These are phyloP conservation scores for Spodoptera litura DNA, from an alignment of 1,140 invertebrate genomes.

Conservation along the genomic window DNA sequence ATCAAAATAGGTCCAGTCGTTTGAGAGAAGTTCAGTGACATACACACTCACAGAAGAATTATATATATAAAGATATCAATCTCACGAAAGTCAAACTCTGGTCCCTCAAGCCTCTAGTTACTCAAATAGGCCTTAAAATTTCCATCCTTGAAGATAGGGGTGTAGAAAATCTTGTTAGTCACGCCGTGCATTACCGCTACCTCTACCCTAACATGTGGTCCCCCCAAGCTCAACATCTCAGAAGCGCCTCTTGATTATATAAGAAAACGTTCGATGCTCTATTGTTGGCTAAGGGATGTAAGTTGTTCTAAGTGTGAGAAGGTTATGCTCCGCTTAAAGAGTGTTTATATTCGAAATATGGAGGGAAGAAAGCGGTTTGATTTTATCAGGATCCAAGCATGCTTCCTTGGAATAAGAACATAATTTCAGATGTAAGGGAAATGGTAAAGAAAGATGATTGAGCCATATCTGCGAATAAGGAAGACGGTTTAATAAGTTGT, in stretches of 20 bases:
- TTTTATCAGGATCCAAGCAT: conserved; percentile 21
- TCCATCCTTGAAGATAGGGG: neutral
- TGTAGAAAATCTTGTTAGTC: conserved; percentile 36
- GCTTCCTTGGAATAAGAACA: neutral
- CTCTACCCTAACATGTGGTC: conserved; percentile 25
- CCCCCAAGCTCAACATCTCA: conserved; percentile 47
- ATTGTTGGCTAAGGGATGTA: conserved; percentile 57
- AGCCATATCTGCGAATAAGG: neutral
- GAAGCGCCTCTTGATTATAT: conserved; percentile 67
- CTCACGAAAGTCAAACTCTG: neutral
- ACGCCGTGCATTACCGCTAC: conserved; percentile 32
- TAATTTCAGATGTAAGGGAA: neutral
- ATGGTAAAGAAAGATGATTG: neutral
- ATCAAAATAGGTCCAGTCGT: too few species aligned
- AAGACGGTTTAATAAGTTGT: neutral
- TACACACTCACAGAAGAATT: too few species aligned
- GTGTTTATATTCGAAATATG: conserved; percentile 61
- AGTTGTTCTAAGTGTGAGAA: conserved; percentile 57
- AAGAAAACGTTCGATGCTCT: conserved; percentile 68
- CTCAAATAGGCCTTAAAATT: neutral
- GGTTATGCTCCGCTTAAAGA: conserved; percentile 19
- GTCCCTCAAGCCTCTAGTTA: too few species aligned
- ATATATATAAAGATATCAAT: too few species aligned
- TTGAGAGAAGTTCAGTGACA: too few species aligned
- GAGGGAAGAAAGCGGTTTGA: conserved; percentile 4